Evolutionary conservation across 2,797 vertebrate species (phyloP), one percentile per base, ranked within the genome.

Genomic region (Limosa lapponica): DNA sequence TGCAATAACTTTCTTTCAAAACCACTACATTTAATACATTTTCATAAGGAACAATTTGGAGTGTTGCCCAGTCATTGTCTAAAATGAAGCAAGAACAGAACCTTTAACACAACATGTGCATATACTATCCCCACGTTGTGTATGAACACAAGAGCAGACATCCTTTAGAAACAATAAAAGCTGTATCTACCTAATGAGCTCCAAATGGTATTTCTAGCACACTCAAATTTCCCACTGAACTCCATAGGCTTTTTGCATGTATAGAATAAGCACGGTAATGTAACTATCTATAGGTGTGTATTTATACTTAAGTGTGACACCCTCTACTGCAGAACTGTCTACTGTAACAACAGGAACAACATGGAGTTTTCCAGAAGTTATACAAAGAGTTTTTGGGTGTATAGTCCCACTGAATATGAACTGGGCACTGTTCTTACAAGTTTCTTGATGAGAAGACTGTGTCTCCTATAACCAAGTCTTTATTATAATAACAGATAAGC

Each of bases 21-120:
- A 69, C 52, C 49, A 71, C 58, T 93, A 23, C n/a, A 82, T 96
- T 93, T 97, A 93, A 95, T 87, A 94, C 36, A 70, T 92, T 93
- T 95, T 97, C 69, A 81, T 86, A 85, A 84, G 80, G 82, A 87
- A 75, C 12, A 87, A 72, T 91, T 79, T 95, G 93, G 82, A 89
- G 18, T 54, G 41, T 64, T 96, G 77, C 94, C 93, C 65, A 84
- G 73, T 66, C 88, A 90, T 92, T 96, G 84, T 95, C 77, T 90
- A 65, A 90, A 96, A 89, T 0, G 8, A 87, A 94, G 54, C 34
- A 93, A 86, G 87, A 88, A 30, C 54, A 59, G 52, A 86, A 85
- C 54, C 49, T 93, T 62, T 81, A 95, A 72, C 59, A 71, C 46
- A 85, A 77, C 43, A 27, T 20, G 37, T 84, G 59, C 48, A 19